Evolutionary conservation across 2,888 invertebrate genomes (phyloP), one percentile per base, ranked within the genome.

Genomic region (Nineta flava): DNA sequence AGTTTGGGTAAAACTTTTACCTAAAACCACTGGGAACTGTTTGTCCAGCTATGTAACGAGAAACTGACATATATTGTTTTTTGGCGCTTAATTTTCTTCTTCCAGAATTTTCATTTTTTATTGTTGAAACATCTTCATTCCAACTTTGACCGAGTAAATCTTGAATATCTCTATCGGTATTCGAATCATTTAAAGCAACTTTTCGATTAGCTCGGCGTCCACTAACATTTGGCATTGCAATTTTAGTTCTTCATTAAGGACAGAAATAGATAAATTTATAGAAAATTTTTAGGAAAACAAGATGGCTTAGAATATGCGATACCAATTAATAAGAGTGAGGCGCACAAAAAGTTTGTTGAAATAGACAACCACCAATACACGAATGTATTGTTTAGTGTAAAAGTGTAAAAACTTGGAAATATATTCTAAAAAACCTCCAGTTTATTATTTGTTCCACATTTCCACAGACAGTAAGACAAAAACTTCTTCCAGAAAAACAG

Each of bases 31-130:
- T 44, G 9, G 26, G 44, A 21, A 53, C 43, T 13, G 54, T 51
- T 50, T 69, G 70, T 52, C 87, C 87, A 53, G 85, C 82, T 56
- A 87, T 78, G 66, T 87, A 88, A 60, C 88, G 75, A 55, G 87
- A 79, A 54, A 86, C 81, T 55, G 79, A 78, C 54, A 88, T 67
- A 67, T 88, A 88, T 54, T 84, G 81, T 58, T 83, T 83, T 57
- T 86, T 86, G 3, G 80, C 81, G 15, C 47, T 47, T 21, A 44
- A 21, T 44, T 44, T 44, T 44, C 44, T 9, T 26, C 44, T 16
- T 7, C 26, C 44, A 44, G 38, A 38, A 38, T 38, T 38, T 15
- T 38, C 38, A 13, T 38, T 38, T 26, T 26, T 26, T 26, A 26
- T 26, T 15, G 38, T 38, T 38, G 7, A 12, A n/a, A 15, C 12